phyloP scores from a whole-genome alignment of 2,797 vertebrate species.

The Anniella stebbinsi region DNA sequence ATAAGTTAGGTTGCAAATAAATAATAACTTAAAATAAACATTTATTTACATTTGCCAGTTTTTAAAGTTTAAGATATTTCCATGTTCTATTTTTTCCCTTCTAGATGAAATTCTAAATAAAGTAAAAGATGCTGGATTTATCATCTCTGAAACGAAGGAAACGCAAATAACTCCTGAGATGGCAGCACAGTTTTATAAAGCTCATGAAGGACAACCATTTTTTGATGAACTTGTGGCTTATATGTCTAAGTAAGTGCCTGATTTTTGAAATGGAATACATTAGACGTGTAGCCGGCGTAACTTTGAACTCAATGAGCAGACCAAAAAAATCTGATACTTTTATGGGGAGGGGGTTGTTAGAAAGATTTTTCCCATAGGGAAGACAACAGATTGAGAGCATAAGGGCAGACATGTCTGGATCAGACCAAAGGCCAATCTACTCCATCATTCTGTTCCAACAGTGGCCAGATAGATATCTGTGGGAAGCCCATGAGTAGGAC shows the following conservation, averaged over 20 bases:
- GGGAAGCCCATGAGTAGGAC: neutral
- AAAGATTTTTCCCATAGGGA: too few relatives aligned
- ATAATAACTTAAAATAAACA: neutral
- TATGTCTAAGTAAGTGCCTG: slow-evolving; percentile 86
- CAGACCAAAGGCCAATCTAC: neutral
- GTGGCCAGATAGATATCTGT: neutral
- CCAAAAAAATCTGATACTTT: neutral
- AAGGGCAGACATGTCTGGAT: neutral
- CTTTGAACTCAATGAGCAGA: neutral
- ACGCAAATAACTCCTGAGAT: slow-evolving; percentile 79
- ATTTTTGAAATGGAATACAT: neutral
- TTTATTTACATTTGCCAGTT: neutral
- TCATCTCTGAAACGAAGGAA: slow-evolving; percentile 83
- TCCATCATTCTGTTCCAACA: neutral
- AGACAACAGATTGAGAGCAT: neutral
- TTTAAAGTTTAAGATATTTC: slow-evolving; percentile 21
- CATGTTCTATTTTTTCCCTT: slow-evolving; percentile 31
- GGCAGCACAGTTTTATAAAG: slow-evolving; percentile 87
- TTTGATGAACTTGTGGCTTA: slow-evolving; percentile 84
- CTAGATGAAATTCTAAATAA: slow-evolving; percentile 85
- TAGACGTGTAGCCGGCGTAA: neutral
- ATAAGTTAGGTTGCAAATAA: neutral
- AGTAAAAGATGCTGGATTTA: slow-evolving; percentile 83
- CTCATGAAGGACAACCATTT: slow-evolving; percentile 85
- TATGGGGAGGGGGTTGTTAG: neutral